A percentile compares a stretch with the other conserved stretches of the same genome.
Conservation (phyloP, 2,113 vertebrate genomes). For the Apus apus region DNA sequence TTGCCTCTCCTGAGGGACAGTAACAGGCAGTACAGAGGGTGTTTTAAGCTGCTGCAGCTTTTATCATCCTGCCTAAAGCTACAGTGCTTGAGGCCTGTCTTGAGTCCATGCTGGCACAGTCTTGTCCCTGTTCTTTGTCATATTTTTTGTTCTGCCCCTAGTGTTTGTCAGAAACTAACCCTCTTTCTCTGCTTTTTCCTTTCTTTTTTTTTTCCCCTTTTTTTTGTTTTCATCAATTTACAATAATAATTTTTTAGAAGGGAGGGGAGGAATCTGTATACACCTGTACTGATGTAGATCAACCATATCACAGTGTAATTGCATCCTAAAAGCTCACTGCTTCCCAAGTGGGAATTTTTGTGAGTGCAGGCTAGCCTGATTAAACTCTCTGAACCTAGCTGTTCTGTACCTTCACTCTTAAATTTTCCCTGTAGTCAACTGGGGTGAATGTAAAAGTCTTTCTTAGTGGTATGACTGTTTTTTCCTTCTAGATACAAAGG, state of each 20-base stretch:
- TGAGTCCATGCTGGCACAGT: neutral
- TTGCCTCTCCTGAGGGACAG: neutral
- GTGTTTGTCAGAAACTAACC: neutral
- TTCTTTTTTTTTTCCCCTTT: neutral
- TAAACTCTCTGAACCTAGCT: neutral
- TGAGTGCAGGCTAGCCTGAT: neutral
- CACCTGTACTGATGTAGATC: neutral
- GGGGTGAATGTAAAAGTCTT: neutral
- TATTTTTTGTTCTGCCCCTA: neutral
- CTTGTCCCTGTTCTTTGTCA: neutral
- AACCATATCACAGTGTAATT: neutral
- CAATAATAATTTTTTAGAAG: neutral
- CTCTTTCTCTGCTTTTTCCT: neutral
- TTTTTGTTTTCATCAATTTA: neutral
- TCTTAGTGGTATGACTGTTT: neutral
- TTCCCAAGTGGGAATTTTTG: neutral
- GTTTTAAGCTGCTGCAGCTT: neutral
- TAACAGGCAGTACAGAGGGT: neutral
- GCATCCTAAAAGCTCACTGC: neutral
- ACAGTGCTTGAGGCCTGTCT: neutral
- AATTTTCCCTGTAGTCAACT: neutral
- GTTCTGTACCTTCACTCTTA: neutral
- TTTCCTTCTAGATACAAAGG: conserved; percentile 82
- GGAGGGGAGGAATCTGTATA: neutral
- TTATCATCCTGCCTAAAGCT: neutral